A percentile compares a stretch with the other conserved stretches of the same genome.
Conservation (phyloP, 2,797 vertebrate species). For the Chelon auratus region DNA sequence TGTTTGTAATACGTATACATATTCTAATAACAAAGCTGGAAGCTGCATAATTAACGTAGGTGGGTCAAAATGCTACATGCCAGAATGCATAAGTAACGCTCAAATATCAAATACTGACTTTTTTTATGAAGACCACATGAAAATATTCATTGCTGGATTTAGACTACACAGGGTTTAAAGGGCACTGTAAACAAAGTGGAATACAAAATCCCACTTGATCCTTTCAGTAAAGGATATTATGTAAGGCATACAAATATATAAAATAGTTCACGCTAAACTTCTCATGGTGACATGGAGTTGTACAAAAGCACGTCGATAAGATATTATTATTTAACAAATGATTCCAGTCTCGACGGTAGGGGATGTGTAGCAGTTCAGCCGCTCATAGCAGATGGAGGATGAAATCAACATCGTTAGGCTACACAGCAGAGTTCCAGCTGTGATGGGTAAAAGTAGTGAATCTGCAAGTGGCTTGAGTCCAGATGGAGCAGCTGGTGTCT, state of each 20-base stretch:
- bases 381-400: conserved; percentile 15
- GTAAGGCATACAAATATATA: conserved; percentile 17
- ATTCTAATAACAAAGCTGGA: not conserved
- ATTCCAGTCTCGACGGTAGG: not conserved
- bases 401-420: conserved; percentile 46
- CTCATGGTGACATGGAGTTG: not conserved
- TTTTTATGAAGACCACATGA: not conserved
- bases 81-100: not conserved
- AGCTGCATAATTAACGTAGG: not conserved
- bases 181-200: not conserved
- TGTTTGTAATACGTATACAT: not conserved
- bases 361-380: conserved; percentile 10
- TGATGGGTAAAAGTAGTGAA: conserved; percentile 46
- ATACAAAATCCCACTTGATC: conserved; percentile 14
- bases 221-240: conserved; percentile 25
- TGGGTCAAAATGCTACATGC: not conserved
- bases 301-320: too few species aligned
- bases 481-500: conserved; percentile 77
- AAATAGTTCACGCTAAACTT: conserved; percentile 5
- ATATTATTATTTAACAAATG: not conserved
- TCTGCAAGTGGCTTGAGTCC: conserved; percentile 69
- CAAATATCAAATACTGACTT: conserved; percentile 4
- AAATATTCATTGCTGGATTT: conserved; percentile 1
- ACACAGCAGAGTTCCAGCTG: conserved; percentile 64
- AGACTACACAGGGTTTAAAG: conserved; percentile 21